Evolutionary conservation across 2,797 vertebrate genomes (phyloP), one percentile per base, ranked within the genome.

Genomic region (Harpagifer antarcticus): DNA sequence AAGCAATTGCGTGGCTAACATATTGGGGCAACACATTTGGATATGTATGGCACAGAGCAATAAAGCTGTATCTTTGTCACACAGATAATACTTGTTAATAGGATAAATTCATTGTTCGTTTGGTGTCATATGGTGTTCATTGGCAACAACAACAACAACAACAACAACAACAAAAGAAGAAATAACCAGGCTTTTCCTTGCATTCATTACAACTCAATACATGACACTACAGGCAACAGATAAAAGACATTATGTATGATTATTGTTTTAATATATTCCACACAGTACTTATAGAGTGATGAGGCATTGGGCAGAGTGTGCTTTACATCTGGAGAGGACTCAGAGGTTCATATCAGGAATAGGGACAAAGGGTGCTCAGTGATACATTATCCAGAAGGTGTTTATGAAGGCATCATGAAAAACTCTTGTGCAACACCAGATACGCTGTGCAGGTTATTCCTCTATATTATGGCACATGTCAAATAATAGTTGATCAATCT

Each of bases 291-390:
- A 7, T 65, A 19, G 17, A 63, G 44, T 59, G 54, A 23, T 4
- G 27, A 56, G 48, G 33, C 45, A 42, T 33, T 15, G 23, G 65
- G 49, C 20, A 70, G 74, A 75, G 59, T 74, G 73, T 75, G 40
- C 56, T 63, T 1, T 47, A 50, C 58, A 19, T 27, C 37, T 74
- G 56, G 62, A 78, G 69, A 78, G 11, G 53, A 15, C 48, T 58
- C 64, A 77, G 73, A 62, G 70, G 45, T 71, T 68, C 20, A 67
- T 27, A 53, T 72, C 58, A 65, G 20, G 49, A 49, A 59, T 77
- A 52, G 50, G 69, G 16, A 74, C 49, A 82, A 52, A 49, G 9
- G 20, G 7, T 70, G 40, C 37, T 55, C 27, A 72, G n/a, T 67
- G n/a, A 63, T 17, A 54, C 1, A 27, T 40, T 53, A 53, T 62